phyloP scores from a whole-genome alignment of 2,113 vertebrate genomes.

The Amblyornis subalaris region DNA sequence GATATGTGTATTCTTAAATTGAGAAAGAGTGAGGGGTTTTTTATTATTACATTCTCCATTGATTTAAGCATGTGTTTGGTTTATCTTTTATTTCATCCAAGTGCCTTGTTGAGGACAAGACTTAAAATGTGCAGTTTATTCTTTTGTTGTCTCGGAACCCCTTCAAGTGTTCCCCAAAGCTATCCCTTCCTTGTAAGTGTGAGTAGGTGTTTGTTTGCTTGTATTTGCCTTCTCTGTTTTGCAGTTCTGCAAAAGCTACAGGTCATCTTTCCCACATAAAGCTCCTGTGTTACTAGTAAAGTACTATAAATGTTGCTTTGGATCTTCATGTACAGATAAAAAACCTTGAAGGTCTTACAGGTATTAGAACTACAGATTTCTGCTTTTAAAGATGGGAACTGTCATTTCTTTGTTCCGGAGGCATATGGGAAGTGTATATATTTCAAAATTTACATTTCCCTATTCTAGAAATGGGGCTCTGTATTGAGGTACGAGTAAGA shows the following conservation, averaged over 20 bases:
- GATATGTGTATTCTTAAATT: not conserved
- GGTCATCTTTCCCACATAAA: not conserved
- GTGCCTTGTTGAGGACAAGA: not conserved
- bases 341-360: not conserved
- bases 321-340: not conserved
- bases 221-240: not conserved
- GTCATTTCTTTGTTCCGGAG: not conserved
- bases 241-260: not conserved
- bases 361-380: not conserved
- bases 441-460: not conserved
- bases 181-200: fast-evolving
- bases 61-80: not conserved
- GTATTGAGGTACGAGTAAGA: not conserved
- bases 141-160: not conserved
- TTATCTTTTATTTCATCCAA: not conserved
- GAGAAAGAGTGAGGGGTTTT: not conserved
- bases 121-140: not conserved
- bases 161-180: not conserved
- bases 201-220: not conserved
- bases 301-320: not conserved
- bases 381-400: not conserved
- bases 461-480: not conserved
- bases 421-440: fast-evolving
- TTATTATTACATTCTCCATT: not conserved
- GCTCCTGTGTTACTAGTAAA: not conserved